Evolutionary conservation across 2,113 vertebrate genomes (phyloP).

Genomic region (Rallus limicola): DNA sequence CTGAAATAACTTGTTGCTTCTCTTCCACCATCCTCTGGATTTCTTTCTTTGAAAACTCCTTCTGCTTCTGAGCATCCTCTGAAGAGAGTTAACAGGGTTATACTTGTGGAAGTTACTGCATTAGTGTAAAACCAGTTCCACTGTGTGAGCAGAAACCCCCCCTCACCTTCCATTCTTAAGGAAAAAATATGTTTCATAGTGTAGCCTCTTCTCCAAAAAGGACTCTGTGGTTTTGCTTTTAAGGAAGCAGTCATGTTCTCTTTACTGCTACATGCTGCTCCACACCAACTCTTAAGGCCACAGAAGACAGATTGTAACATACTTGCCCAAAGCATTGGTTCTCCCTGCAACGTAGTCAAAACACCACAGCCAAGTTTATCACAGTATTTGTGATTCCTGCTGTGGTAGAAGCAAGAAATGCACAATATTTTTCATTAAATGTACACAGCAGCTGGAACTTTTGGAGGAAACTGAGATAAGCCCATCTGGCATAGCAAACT

Average conservation of each 20-base stretch:
- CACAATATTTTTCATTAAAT: background rate
- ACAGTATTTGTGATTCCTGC: too few species aligned
- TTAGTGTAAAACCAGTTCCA: background rate
- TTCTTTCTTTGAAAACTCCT: constrained; percentile 72
- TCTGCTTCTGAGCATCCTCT: constrained; percentile 84
- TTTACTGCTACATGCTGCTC: background rate
- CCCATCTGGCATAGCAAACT: background rate
- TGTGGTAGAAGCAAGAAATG: background rate
- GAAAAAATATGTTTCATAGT: background rate
- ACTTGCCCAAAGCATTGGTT: background rate
- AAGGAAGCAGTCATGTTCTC: background rate
- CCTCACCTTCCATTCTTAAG: background rate
- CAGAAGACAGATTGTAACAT: background rate
- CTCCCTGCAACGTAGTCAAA: background rate
- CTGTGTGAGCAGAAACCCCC: rapidly evolving
- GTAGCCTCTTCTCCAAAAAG: background rate
- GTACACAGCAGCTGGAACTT: background rate
- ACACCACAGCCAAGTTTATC: rapidly evolving
- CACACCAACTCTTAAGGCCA: background rate
- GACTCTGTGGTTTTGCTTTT: background rate
- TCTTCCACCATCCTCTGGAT: constrained; percentile 78
- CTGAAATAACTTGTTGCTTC: constrained; percentile 82
- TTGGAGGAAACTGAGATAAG: background rate
- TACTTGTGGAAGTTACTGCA: background rate
- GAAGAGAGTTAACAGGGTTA: background rate